These are phyloP conservation scores for Oithona nana DNA, from an alignment of 2,888 invertebrate genomes.

Conservation along the genomic window DNA sequence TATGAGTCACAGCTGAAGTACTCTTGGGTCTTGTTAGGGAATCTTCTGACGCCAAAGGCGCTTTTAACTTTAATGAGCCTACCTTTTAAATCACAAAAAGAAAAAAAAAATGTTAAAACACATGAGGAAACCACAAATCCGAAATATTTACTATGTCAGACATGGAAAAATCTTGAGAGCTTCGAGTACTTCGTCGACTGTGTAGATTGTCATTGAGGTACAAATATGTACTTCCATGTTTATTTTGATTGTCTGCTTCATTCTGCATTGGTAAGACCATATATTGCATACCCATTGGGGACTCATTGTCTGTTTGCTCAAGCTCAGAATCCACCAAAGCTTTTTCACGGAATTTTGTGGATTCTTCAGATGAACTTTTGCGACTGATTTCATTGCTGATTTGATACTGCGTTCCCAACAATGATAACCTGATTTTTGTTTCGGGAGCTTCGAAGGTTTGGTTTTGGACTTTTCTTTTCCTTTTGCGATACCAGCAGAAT, in stretches of 20 bases:
- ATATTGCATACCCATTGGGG: no score
- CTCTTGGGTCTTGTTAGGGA: no score
- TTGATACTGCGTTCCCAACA: background rate
- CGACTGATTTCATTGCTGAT: no score
- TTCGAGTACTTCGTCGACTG: background rate
- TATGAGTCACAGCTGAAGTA: no score
- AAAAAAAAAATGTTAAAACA: no score
- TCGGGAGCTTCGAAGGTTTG: background rate
- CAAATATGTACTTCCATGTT: background rate
- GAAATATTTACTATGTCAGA: background rate
- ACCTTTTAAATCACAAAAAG: no score
- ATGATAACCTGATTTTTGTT: background rate
- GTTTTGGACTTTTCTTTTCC: background rate
- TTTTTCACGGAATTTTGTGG: background rate
- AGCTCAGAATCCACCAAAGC: background rate
- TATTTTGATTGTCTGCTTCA: background rate
- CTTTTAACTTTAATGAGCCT: no score
- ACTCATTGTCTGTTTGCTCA: no score
- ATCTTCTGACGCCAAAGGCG: no score
- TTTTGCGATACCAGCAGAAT: background rate
- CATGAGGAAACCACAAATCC: no score
- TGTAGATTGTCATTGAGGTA: background rate
- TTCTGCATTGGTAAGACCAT: background rate
- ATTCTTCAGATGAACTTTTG: background rate
- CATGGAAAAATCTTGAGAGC: background rate